Conservation (phyloP, 2,888 invertebrate species). For the Diarsia dahlii region DNA sequence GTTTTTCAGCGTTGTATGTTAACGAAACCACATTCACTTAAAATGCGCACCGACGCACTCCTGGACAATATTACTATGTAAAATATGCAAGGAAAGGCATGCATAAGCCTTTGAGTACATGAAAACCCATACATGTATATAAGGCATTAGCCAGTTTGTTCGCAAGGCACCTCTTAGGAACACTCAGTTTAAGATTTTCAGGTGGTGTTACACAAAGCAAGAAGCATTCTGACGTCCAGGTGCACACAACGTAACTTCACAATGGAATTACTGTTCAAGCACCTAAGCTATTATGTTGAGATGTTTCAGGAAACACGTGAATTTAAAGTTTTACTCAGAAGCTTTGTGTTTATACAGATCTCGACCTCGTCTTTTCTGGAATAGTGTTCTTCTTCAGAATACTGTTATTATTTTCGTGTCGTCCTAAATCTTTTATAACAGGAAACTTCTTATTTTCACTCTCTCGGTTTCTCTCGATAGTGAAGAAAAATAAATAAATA, state of each 20-base stretch:
- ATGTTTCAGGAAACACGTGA: constrained; percentile 60
- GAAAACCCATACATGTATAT: constrained; percentile 40
- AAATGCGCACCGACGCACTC: not conserved
- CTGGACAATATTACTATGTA: constrained; percentile 28
- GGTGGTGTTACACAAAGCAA: constrained; percentile 69
- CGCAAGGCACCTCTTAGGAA: constrained; percentile 58
- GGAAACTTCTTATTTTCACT: not conserved
- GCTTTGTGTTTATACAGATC: constrained; percentile 45
- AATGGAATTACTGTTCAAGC: constrained; percentile 66
- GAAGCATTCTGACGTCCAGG: constrained; percentile 67
- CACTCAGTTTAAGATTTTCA: constrained; percentile 64
- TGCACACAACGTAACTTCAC: constrained; percentile 61
- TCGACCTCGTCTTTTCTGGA: constrained; percentile 29
- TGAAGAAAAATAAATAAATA: not conserved
- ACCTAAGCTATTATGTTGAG: constrained; percentile 58
- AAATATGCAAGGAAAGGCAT: constrained; percentile 48
- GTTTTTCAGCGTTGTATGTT: not conserved
- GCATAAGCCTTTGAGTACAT: constrained; percentile 52
- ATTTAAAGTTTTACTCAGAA: constrained; percentile 60
- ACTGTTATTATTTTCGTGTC: constrained; percentile 16
- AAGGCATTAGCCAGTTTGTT: constrained; percentile 53
- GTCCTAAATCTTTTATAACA: not conserved
- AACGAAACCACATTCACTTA: not conserved
- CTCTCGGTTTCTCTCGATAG: not conserved
- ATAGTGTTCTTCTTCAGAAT: constrained; percentile 26